Base-by-base conservation (phyloP, 1,140 invertebrate species). In the Monochamus saltuarius region DNA sequence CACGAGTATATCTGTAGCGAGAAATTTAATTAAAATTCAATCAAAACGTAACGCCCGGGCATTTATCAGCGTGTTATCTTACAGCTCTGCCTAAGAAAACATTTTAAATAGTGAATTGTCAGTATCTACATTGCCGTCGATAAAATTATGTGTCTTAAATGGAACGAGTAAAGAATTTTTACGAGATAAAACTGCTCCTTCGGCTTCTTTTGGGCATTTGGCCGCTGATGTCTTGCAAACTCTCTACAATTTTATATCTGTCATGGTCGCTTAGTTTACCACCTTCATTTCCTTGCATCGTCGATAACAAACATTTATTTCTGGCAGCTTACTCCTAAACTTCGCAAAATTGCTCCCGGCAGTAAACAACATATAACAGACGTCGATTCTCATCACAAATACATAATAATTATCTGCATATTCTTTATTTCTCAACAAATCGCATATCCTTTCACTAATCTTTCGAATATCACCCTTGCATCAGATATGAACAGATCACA, bases 11-110 rank as follows among this genome's bases (percentile, higher is more conserved):
- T 72, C 68, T 67, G 60, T 17, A 34, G 65, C 46, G 43, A 59
- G 64, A 59, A 73, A 74, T 75, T 75, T 75, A 75, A 75, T 75
- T 75, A 75, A 75, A 75, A 74, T 75, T 75, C 73, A 74, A 75
- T 75, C 73, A 75, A 64, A 72, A 69, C 59, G 69, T 66, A 61
- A 71, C 65, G 68, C 64, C 55, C 34, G 63, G 59, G 65, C 68
- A 70, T 73, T 71, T 73, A 72, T 73, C 72, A 68, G 59, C 62
- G 69, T 68, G 66, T 71, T 71, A 72, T 73, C 69, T 73, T 35
- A 13, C 56, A 64, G 65, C 64, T 70, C 56, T 69, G 64, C 66
- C 67, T 73, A 73, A 73, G 72, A 73, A 74, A 73, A 73, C 73
- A 72, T 72, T 73, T 73, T 71, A 72, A 72, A 73, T 73, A 73